Evolutionary conservation across 2,113 vertebrate genomes (phyloP), one percentile per base, ranked within the genome.

Genomic region (Strix uralensis): DNA sequence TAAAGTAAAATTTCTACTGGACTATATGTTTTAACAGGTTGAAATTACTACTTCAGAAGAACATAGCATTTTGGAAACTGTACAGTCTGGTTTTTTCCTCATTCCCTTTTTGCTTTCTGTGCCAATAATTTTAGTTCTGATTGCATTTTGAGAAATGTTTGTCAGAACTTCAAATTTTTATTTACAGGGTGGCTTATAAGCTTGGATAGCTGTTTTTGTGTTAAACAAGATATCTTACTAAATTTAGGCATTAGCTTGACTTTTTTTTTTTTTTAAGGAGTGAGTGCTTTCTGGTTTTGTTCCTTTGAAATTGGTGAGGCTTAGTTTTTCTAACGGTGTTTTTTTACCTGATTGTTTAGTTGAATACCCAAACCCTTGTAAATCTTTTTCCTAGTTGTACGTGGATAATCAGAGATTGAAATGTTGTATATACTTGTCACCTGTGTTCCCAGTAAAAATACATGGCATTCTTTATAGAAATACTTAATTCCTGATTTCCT

Each of bases 361-460:
- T 97, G 92, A 96, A 94, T 98, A 97, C 77, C 83, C 71, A 82
- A 91, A 83, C 80, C 65, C 91, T 85, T 98, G 97, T 98, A 98
- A 97, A 98, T 97, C 95, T 94, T 96, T 96, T 96, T 78, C 85
- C 44, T 91, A 95, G 92, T 94, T 98, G 83, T 97, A 91, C 94
- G 97, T 98, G 96, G 88, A 75, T 96, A 91, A 96, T 72, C 72
- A 87, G 92, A 98, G 54, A 82, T 94, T 97, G 97, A 95, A 93
- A 78, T 96, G 95, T 98, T 98, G 96, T 98, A 97, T 92, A 96
- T 98, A 96, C 69, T 96, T 97, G 96, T 96, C 92, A 62, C 85
- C 83, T 95, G 54, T 95, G 84, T 98, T 98, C 97, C 90, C 97
- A 96, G 97, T 97, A 96, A 97, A 96, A 97, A 97, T 90, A 97